These are phyloP conservation scores for Urocolius indicus DNA, from an alignment of 2,113 vertebrate genomes.

Conservation along the genomic window DNA sequence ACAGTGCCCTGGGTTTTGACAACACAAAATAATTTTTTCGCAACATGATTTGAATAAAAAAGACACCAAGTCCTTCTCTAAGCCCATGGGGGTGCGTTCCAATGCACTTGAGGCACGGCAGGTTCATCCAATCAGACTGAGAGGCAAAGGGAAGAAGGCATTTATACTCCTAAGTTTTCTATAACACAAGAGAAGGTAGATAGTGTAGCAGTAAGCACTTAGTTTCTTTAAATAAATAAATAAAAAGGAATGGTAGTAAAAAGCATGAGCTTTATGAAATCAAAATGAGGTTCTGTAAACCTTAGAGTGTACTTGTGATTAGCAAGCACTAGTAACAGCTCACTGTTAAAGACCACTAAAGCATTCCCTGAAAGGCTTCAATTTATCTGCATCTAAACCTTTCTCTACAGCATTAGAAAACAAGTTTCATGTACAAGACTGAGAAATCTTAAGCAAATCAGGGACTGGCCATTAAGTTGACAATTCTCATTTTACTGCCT, in stretches of 20 bases:
- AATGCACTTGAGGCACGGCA: not conserved
- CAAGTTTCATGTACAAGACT: not conserved
- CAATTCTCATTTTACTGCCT: not conserved
- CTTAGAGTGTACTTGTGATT: slow-evolving; percentile 5
- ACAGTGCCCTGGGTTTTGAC: not conserved
- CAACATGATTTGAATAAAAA: slow-evolving; percentile 55
- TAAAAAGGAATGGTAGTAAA: not conserved
- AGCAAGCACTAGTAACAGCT: not conserved
- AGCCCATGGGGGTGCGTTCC: slow-evolving; percentile 12
- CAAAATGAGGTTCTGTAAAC: not conserved
- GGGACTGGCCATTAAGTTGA: not conserved
- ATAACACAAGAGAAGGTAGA: slow-evolving; percentile 17
- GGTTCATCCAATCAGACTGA: not conserved
- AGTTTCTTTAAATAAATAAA: slow-evolving; percentile 58
- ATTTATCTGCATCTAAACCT: not conserved
- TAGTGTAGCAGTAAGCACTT: slow-evolving; percentile 31
- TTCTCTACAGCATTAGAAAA: not conserved
- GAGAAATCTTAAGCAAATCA: not conserved
- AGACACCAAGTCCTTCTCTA: not conserved
- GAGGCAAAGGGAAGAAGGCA: not conserved
- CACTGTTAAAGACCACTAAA: not conserved
- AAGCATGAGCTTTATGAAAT: not conserved
- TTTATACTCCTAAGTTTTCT: slow-evolving; percentile 15
- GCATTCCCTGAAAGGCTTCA: not conserved
- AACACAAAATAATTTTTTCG: slow-evolving; percentile 4